phyloP scores from a whole-genome alignment of 2,888 invertebrate species.

The Abscondita cerata region DNA sequence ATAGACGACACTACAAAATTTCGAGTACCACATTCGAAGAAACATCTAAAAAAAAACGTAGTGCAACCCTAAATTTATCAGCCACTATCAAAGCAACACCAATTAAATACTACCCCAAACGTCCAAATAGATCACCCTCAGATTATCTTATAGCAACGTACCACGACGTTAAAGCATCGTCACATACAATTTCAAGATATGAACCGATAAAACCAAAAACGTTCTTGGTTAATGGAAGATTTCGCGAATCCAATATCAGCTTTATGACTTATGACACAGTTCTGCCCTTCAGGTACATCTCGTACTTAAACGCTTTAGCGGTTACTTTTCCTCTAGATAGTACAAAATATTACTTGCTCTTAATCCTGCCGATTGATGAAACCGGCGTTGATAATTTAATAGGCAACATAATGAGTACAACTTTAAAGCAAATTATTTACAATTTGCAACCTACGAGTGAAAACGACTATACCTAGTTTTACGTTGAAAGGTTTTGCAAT shows the following conservation, averaged over 20 bases:
- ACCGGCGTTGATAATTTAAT: slow-evolving; percentile 69
- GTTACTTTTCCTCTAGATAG: slow-evolving; percentile 83
- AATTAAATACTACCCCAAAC: background rate
- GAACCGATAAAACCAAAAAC: slow-evolving; percentile 46
- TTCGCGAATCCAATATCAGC: slow-evolving; percentile 62
- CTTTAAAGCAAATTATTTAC: slow-evolving; percentile 71
- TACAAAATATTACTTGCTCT: slow-evolving; percentile 77
- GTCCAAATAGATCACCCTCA: slow-evolving; percentile 49
- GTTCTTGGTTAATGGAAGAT: slow-evolving; percentile 58
- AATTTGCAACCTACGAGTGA: slow-evolving; percentile 74
- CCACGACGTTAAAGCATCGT: slow-evolving; percentile 25
- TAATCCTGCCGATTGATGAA: slow-evolving; percentile 72
- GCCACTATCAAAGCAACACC: background rate
- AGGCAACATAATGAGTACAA: slow-evolving; percentile 67
- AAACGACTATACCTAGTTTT: slow-evolving; percentile 82
- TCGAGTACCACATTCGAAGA: background rate
- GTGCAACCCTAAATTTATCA: too few relatives aligned
- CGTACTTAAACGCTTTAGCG: slow-evolving; percentile 73
- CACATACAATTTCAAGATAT: slow-evolving; percentile 27
- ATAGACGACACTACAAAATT: slow-evolving; percentile 18
- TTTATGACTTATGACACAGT: slow-evolving; percentile 81
- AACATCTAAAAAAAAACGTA: background rate
- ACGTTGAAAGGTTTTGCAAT: slow-evolving; percentile 79
- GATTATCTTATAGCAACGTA: slow-evolving; percentile 55
- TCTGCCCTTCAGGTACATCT: slow-evolving; percentile 77